A percentile compares a stretch with the other conserved stretches of the same genome.
These are phyloP conservation scores for Zaprionus capensis DNA, from an alignment of 1,140 invertebrate species.

Conservation along the genomic window DNA sequence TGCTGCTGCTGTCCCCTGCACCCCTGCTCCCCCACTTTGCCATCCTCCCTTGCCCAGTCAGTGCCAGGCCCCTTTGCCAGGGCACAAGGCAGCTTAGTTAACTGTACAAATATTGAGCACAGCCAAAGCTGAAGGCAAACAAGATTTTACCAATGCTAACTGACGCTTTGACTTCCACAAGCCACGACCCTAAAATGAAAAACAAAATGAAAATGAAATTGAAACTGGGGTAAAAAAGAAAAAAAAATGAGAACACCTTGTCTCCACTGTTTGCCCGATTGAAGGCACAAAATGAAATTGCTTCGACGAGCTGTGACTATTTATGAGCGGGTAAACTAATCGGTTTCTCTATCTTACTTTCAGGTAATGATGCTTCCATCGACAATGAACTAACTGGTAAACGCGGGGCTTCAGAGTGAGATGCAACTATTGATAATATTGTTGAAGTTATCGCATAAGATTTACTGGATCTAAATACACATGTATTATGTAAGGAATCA, in stretches of 20 bases:
- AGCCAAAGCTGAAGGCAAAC: slow-evolving; percentile 51
- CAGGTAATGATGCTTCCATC: neutral
- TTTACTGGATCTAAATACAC: no score
- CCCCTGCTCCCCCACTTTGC: neutral
- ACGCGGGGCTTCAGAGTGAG: neutral
- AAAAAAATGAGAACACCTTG: neutral
- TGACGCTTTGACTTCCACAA: slow-evolving; percentile 1
- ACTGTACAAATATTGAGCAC: slow-evolving; percentile 61
- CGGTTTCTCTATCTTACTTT: neutral
- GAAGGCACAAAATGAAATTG: slow-evolving; percentile 21
- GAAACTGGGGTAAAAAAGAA: neutral
- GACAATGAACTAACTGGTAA: slow-evolving; percentile 2
- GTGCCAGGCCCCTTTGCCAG: neutral
- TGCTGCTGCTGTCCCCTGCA: neutral
- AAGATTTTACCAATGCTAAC: slow-evolving; percentile 38
- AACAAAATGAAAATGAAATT: neutral
- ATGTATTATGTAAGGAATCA: no score
- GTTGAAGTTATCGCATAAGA: no score
- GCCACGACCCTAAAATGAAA: neutral
- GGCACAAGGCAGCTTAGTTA: slow-evolving; percentile 34
- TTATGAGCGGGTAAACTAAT: neutral
- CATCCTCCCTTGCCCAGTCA: neutral
- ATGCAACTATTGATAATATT: neutral
- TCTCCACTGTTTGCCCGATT: slow-evolving; percentile 10
- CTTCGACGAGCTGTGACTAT: slow-evolving; percentile 3